Conservation (phyloP, 2,888 invertebrate species). For the Galeopsomyia nigrocyanea region DNA sequence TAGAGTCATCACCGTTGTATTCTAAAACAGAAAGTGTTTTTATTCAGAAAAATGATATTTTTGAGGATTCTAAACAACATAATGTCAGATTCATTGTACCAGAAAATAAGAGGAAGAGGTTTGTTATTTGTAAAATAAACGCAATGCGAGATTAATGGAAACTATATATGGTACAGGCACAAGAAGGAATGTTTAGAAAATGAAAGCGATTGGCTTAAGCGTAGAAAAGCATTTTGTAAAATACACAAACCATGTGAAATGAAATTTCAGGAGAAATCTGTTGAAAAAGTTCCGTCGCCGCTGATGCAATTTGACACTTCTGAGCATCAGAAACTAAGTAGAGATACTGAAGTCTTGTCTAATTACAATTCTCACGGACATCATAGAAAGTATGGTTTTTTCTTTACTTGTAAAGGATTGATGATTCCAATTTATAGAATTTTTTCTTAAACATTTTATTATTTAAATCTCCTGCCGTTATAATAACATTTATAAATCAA, state of each 20-base stretch:
- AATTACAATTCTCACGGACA: conserved; percentile 7
- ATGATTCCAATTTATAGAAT: not conserved
- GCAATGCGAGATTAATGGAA: not conserved
- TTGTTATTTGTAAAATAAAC: not conserved
- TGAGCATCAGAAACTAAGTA: conserved; percentile 28
- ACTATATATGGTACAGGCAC: not conserved
- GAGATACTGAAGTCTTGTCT: not conserved
- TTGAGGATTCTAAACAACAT: not conserved
- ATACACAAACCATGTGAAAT: conserved; percentile 8
- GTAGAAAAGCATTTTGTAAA: not conserved
- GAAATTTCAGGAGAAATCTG: conserved; percentile 37
- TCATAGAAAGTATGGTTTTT: no score
- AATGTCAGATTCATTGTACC: not conserved
- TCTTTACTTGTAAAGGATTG: not conserved
- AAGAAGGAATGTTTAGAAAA: no score
- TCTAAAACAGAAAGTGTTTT: no score
- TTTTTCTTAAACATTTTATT: not conserved
- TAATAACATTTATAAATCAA: no score
- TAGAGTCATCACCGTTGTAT: no score
- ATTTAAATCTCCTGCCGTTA: no score
- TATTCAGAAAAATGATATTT: no score
- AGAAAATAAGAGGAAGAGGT: not conserved
- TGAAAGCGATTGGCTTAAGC: no score
- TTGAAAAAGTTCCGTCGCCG: conserved; percentile 15
- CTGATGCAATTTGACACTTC: conserved; percentile 39